phyloP scores from a whole-genome alignment of 2,113 vertebrate species.

The Arenaria interpres region DNA sequence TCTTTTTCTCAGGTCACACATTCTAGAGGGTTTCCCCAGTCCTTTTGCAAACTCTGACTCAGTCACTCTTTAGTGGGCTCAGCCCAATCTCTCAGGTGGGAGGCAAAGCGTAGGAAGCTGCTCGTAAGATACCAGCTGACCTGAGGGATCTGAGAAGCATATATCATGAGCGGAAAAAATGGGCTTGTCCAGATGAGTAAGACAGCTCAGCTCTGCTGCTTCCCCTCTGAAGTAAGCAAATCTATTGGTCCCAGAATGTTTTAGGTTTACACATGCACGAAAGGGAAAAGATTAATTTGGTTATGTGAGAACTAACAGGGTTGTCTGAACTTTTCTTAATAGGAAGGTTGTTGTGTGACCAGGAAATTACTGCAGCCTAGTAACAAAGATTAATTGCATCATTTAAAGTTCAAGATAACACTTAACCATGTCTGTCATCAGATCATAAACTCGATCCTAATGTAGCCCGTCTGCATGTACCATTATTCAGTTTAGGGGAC shows the following conservation, averaged over 20 bases:
- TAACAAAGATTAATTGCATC: not conserved
- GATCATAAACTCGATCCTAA: not conserved
- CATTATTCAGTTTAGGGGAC: not conserved
- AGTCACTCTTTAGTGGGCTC: too few relatives aligned
- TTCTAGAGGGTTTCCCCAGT: not conserved
- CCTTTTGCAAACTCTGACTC: not conserved
- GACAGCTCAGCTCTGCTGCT: not conserved
- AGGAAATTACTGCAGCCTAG: not conserved
- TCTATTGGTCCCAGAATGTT: not conserved
- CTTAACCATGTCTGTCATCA: not conserved
- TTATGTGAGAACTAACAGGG: not conserved
- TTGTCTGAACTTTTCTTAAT: not conserved
- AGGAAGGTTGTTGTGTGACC: not conserved
- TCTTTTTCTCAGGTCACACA: not conserved
- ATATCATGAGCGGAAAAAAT: not conserved
- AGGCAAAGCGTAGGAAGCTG: not conserved
- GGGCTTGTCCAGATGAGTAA: not conserved
- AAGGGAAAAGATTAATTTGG: not conserved
- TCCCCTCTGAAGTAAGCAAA: not conserved
- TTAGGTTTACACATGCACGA: rapidly evolving
- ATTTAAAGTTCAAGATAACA: not conserved
- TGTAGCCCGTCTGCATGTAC: not conserved
- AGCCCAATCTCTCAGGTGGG: not conserved
- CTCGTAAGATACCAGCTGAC: not conserved
- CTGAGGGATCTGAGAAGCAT: not conserved